phyloP scores from a whole-genome alignment of 2,113 vertebrate genomes.

The Microcebus lehilahytsara region DNA sequence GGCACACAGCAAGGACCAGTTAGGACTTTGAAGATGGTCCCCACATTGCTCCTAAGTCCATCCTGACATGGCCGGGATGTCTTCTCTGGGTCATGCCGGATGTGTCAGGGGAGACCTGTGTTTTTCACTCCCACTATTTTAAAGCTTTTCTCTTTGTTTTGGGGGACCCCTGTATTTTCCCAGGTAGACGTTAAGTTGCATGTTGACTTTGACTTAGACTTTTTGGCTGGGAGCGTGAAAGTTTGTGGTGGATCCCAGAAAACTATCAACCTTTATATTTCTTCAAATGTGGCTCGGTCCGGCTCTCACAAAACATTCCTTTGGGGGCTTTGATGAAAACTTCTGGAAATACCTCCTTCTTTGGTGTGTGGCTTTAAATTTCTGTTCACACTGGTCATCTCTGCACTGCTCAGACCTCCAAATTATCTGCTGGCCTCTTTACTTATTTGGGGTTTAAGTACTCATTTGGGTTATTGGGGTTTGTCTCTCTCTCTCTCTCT shows the following conservation, averaged over 20 bases:
- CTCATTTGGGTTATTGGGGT: neutral
- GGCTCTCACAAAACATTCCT: neutral
- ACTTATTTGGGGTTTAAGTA: accelerated
- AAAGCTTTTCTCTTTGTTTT: neutral
- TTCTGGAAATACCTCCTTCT: neutral
- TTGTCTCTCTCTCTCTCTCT: no score
- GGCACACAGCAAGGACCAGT: accelerated
- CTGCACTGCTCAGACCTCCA: neutral
- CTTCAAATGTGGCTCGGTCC: neutral
- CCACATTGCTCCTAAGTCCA: no score
- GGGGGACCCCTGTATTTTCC: accelerated
- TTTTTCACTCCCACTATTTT: neutral
- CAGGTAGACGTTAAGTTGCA: neutral
- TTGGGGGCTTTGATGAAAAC: neutral
- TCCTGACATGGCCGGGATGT: accelerated
- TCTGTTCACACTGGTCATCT: accelerated
- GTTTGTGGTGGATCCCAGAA: neutral
- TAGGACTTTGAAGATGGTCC: accelerated
- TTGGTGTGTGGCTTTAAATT: neutral
- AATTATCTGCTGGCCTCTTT: accelerated
- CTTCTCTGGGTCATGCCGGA: accelerated
- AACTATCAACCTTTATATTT: neutral
- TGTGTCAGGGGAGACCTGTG: accelerated
- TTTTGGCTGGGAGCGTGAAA: neutral
- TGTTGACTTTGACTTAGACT: neutral